These are phyloP conservation scores for Drosophila eugracilis DNA, from an alignment of 1,140 invertebrate genomes.

Conservation along the genomic window DNA sequence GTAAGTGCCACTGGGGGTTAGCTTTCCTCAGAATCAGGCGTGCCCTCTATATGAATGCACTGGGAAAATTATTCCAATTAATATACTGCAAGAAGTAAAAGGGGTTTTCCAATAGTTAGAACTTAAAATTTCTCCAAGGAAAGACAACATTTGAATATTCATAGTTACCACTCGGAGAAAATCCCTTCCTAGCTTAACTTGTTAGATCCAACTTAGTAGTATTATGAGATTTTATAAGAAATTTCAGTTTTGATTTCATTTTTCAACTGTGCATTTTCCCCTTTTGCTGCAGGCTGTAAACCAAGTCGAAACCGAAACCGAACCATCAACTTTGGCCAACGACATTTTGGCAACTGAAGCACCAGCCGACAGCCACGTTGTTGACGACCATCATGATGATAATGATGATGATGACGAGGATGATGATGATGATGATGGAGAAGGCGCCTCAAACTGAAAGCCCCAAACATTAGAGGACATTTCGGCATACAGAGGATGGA, in stretches of 20 bases:
- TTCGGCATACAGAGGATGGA: neutral
- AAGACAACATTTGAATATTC: too few species aligned
- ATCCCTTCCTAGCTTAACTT: neutral
- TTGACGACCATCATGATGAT: conserved; percentile 1
- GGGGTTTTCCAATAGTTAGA: too few species aligned
- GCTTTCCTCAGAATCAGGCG: neutral
- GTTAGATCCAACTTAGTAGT: neutral
- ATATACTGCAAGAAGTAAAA: too few species aligned
- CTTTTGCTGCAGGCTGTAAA: conserved; percentile 48
- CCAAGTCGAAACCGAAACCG: conserved; percentile 31
- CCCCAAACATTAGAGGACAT: conserved; percentile 24
- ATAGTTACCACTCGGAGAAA: too few species aligned
- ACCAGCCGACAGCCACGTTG: conserved; percentile 16
- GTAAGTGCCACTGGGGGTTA: conserved; percentile 21
- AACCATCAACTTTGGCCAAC: conserved; percentile 59
- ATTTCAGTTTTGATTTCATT: neutral
- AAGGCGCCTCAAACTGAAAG: conserved; percentile 46
- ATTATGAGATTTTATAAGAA: neutral
- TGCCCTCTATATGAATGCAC: neutral
- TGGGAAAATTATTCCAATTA: neutral
- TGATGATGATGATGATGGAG: conserved; percentile 35
- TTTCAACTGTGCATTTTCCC: conserved; percentile 15
- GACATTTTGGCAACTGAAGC: conserved; percentile 69
- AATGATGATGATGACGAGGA: conserved; percentile 16
- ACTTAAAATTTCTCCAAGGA: too few species aligned